Percentiles rank a stretch among this genome's conserved stretches.
Conservation (phyloP, 1,140 invertebrate genomes). For the Monomorium pharaonis region DNA sequence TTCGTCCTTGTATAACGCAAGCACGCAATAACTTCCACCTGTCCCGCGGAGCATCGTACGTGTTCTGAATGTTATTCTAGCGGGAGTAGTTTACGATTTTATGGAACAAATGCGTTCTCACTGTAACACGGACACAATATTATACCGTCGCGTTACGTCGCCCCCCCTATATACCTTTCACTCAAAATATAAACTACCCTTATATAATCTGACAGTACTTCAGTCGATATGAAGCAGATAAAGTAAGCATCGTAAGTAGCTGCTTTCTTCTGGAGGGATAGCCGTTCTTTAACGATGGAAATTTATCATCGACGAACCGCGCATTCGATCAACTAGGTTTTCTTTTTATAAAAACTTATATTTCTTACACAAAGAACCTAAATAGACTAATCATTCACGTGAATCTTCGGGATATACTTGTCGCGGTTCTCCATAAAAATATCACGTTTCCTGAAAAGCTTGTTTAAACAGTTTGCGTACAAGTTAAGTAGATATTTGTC, state of each 20-base stretch:
- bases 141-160: constrained; percentile 1
- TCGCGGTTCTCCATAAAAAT: not conserved
- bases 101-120: constrained; percentile 12
- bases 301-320: not conserved
- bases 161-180: not conserved
- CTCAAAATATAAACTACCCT: constrained; percentile 10
- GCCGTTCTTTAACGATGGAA: not conserved
- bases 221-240: not conserved
- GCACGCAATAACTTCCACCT: constrained; percentile 44
- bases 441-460: constrained; percentile 7
- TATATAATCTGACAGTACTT: not conserved
- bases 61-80: constrained; percentile 20
- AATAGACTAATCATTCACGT: constrained; percentile 9
- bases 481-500: constrained; percentile 46
- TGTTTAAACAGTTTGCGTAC: constrained; percentile 9
- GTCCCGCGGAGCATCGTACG: constrained; percentile 14
- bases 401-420: not conserved
- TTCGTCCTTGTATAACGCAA: constrained; percentile 18
- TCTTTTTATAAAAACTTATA: not conserved
- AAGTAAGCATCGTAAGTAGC: not conserved
- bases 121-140: not conserved
- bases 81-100: constrained; percentile 39
- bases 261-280: not conserved
- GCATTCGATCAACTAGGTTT: not conserved
- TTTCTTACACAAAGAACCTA: not conserved